Evolutionary conservation across 2,797 vertebrate genomes (phyloP), one percentile per base, ranked within the genome.

Genomic region (Parauchenoglanis punctatus): DNA sequence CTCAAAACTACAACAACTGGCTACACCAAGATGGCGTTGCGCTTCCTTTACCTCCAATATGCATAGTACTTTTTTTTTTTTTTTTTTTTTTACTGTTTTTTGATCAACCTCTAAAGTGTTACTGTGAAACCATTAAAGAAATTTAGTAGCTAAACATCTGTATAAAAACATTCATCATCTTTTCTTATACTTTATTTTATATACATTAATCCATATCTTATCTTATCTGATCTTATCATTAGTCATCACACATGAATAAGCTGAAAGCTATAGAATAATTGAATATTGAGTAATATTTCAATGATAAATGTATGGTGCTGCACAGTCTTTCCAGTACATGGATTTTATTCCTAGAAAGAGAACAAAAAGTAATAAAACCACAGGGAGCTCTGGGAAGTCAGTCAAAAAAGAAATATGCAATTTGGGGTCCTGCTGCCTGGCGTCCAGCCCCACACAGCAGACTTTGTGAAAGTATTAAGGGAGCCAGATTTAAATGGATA

Each of bases 291-390:
- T 25, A 61, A 68, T 40, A 40, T 40, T 40, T 31, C 25, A 85
- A 17, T 61, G 40, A 31, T 59, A 65, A 80, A 65, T 49, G 25
- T 70, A 12, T 84, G 58, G 4, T 83, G 83, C 76, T 68, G 46
- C 68, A 5, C 76, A 59, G 61, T 20, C 82, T 81, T 89, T 81
- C 65, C 72, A 85, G 40, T 87, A 73, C 73, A 84, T 81, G 73
- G 10, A 77, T 78, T 87, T 46, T 15, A 87, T 91, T 84, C 90
- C 88, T 91, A 91, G 90, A 91, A 91, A 88, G 88, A 87, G 81
- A 80, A 86, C 70, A 88, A 82, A 77, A 63, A 78, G 90, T 83
- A 88, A 61, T 91, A 88, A 91, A 91, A 58, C 35, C 54, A 52
- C 83, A 83, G 88, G 85, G 81, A 86, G 85, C 85, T 84, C 88